Evolutionary conservation across 2,113 vertebrate species (phyloP), one percentile per base, ranked within the genome.

Genomic region (Blennius ocellaris): DNA sequence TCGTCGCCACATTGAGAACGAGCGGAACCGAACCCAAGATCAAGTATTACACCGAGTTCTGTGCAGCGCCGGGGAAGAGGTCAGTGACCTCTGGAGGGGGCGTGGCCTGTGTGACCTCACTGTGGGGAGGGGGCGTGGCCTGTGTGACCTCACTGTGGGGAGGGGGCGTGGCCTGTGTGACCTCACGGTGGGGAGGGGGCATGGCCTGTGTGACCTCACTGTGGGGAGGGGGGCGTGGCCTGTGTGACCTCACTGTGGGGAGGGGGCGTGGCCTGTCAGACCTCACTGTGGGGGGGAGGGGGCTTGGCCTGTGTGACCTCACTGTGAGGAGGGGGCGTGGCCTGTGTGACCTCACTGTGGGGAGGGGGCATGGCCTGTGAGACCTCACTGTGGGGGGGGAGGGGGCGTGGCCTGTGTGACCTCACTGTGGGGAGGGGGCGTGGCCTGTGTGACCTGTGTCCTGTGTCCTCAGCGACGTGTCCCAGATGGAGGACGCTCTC

Each of bases 1-100:
- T 96, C 2, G 94, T 97, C 44, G 96, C 96, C 63, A 98, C 97
- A 5, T 93, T 99, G 39, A 92, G 97, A 60, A 96, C 95, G 0
- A 99, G 97, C 0, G 97, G 97, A 14, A 99, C 97, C 0, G 97
- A 99, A 74, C 97, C 97, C 38, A 99, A 99, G 92, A 97, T 99
- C 86, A 99, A 99, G 62, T 97, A 93, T 83, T 99, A 99, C 14
- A 95, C 96, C 0, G 97, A 99, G 92, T 92, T 96, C 93, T 98
- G 97, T 0, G 95, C 96, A 0, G 62, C 84, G 0, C 96, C 96
- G 0, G 95, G 94, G 0, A 91, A 90, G 79, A 96, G 96, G 97
- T 99, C 52, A 82, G 94, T 5, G 14, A 7, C 7, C 11, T 7
- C 14, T 14, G 3, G 6, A 1, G 12, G 3, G 12, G 45, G n/a